These are phyloP conservation scores for Pseudomyrmex sp. DNA, from an alignment of 1,140 invertebrate genomes.

Conservation along the genomic window DNA sequence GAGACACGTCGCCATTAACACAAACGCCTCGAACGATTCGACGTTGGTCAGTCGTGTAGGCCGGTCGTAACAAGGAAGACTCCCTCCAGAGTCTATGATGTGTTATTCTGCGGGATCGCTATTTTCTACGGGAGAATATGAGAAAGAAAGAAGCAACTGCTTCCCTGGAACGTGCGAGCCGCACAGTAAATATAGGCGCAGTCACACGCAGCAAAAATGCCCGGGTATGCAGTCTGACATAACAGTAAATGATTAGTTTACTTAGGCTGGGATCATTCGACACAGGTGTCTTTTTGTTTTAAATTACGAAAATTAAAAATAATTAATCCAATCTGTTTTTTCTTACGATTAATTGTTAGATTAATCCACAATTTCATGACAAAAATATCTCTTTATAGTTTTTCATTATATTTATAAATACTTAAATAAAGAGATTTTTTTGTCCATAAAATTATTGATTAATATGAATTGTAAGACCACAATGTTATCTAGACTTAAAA, in stretches of 20 bases:
- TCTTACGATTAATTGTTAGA: no score
- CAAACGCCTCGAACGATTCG: conserved; percentile 70
- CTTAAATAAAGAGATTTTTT: no score
- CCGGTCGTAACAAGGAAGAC: conserved; percentile 20
- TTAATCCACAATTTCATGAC: no score
- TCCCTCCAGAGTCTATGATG: conserved; percentile 12
- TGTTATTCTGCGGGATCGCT: conserved; percentile 61
- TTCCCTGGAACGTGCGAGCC: conserved; percentile 38
- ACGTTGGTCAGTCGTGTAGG: conserved; percentile 71
- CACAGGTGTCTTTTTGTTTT: not conserved
- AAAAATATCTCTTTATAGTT: no score
- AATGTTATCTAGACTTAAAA: no score
- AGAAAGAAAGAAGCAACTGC: conserved; percentile 36
- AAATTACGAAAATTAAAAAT: no score
- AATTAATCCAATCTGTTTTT: no score
- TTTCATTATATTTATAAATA: no score
- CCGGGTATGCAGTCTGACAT: conserved; percentile 60
- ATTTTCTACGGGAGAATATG: conserved; percentile 46
- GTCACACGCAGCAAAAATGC: conserved; percentile 65
- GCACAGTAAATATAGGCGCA: conserved; percentile 71
- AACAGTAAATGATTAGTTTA: conserved; percentile 73
- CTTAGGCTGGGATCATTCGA: conserved; percentile 36
- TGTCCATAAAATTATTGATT: no score
- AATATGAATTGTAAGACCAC: no score
- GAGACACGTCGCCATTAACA: conserved; percentile 74